phyloP scores from a whole-genome alignment of 2,113 vertebrate species.

The Lonchura striata region DNA sequence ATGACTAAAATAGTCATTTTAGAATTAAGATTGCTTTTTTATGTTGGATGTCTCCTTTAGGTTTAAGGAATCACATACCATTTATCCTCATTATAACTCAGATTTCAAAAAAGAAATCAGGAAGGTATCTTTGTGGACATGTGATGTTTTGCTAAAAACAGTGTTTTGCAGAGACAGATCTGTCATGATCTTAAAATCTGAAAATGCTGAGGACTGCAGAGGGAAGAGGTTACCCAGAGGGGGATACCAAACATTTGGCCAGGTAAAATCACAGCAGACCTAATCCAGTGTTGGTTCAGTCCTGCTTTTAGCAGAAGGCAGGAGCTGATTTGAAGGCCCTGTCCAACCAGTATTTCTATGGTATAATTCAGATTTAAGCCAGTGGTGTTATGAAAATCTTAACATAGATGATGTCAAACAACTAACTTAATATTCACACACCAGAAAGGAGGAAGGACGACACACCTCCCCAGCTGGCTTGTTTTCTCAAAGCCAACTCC shows the following conservation, averaged over 20 bases:
- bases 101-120: neutral
- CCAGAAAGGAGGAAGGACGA: neutral
- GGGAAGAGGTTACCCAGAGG: neutral
- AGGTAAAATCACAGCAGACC: neutral
- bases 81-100: neutral
- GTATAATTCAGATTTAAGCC: neutral
- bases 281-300: neutral
- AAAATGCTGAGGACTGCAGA: neutral
- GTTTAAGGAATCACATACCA: neutral
- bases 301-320: neutral
- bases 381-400: neutral
- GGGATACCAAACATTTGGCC: neutral
- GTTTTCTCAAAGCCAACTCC: neutral
- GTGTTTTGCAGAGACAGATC: neutral
- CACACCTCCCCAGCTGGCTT: neutral
- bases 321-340: neutral
- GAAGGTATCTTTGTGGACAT: neutral
- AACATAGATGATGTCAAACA: neutral
- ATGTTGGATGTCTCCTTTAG: neutral
- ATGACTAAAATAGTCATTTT: neutral
- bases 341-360: neutral
- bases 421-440: neutral
- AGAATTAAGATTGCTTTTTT: neutral
- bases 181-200: neutral
- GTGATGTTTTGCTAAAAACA: neutral